A percentile compares a stretch with the other conserved stretches of the same genome.
phyloP scores from a whole-genome alignment of 2,888 invertebrate genomes.

The Onthophagus sagittarius region DNA sequence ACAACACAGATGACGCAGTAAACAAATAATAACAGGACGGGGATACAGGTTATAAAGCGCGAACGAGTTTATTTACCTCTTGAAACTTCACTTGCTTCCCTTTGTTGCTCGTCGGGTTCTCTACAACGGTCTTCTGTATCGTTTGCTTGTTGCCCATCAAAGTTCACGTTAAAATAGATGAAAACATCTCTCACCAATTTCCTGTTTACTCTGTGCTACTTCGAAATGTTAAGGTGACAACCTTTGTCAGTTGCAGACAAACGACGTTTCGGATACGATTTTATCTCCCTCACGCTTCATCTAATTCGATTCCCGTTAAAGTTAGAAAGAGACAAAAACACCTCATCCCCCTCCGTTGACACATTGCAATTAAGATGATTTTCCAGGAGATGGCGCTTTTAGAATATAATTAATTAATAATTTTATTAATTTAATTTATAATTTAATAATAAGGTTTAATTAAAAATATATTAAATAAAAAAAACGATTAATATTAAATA shows the following conservation, averaged over 20 bases:
- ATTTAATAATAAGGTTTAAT: too few species aligned
- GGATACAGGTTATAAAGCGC: slow-evolving; percentile 28
- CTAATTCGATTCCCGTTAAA: too few species aligned
- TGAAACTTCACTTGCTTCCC: slow-evolving; percentile 38
- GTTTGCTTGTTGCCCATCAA: slow-evolving; percentile 45
- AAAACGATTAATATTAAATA: too few species aligned
- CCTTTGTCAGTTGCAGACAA: slow-evolving; percentile 35
- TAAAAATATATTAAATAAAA: too few species aligned
- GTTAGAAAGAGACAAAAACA: too few species aligned
- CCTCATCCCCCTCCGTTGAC: too few species aligned
- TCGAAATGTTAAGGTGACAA: slow-evolving; percentile 39
- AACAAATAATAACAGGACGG: slow-evolving; percentile 28
- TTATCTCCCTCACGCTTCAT: not conserved
- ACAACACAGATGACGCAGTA: slow-evolving; percentile 25
- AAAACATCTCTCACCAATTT: slow-evolving; percentile 23
- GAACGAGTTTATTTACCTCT: slow-evolving; percentile 39
- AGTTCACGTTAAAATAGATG: slow-evolving; percentile 28
- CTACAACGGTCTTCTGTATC: slow-evolving; percentile 27
- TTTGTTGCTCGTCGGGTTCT: slow-evolving; percentile 38
- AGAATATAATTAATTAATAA: too few species aligned
- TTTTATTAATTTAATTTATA: too few species aligned
- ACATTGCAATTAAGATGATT: too few species aligned
- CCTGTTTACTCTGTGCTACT: slow-evolving; percentile 33
- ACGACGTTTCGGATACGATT: slow-evolving; percentile 1
- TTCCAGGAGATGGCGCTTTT: too few species aligned